Base-by-base conservation (phyloP, 1,140 invertebrate genomes). In the Rhagoletis pomonella region DNA sequence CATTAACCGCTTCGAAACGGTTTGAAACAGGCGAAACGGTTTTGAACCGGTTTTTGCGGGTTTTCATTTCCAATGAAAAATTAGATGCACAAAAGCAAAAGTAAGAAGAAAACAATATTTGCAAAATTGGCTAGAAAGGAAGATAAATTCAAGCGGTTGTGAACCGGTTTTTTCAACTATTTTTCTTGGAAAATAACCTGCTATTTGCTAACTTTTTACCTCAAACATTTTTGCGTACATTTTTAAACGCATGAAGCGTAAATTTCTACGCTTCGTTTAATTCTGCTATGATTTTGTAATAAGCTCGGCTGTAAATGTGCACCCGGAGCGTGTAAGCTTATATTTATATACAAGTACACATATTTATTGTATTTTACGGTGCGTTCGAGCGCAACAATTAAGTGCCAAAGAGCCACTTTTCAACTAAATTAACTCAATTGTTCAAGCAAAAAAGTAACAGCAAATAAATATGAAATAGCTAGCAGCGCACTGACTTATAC, bases 381-480 rank as follows among this genome's bases (percentile, higher is more conserved):
- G 73, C 73, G 4, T 81, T 81, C 73, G 55, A 19, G 73, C 73
- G 73, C 47, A 81, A 19, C 73, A 81, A 81, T 81, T 81, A 81
- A 81, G 73, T 81, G 73, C 73, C 47, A 81, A 81, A 81, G 55
- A 81, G 73, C 73, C 73, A 81, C 73, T 81, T 81, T 81, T 81
- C 73, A 81, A 55, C 73, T 81, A 81, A 81, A 81, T 81, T 81
- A 81, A 55, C 73, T 81, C 73, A 58, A 81, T 81, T 81, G 73
- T 55, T 81, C 67, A 44, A 69, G 42, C 39, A 69, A 81, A n/a
- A 29, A n/a, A 55, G 29, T 81, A 81, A 55, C 17, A 50, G n/a
- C 50, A 81, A 12, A 81, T 29, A 19, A 50, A 81, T 29, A 55
- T 10, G 19, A 29, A 29, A 55, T 50, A 5, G 44, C 42, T 17